A percentile compares a stretch with the other conserved stretches of the same genome.
phyloP scores from a whole-genome alignment of 2,113 vertebrate genomes.

The Trogon surrucura region DNA sequence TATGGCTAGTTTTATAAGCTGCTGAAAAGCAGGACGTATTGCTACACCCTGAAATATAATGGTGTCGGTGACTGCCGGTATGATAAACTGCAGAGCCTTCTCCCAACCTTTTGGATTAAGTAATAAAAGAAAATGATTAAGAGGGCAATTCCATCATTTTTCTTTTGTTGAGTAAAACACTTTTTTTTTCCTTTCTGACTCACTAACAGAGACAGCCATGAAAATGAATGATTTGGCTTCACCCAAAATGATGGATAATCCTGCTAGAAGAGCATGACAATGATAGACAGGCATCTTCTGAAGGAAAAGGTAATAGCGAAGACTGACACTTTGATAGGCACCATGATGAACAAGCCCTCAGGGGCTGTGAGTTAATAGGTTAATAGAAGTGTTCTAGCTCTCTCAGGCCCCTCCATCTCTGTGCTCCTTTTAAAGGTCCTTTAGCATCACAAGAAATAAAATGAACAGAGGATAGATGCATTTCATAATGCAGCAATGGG shows the following conservation, averaged over 20 bases:
- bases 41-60: constrained; percentile 51
- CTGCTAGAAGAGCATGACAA: constrained; percentile 46
- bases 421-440: not conserved
- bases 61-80: not conserved
- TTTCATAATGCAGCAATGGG: not conserved
- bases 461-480: not conserved
- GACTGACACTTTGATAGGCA: constrained; percentile 61
- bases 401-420: not conserved
- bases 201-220: not conserved
- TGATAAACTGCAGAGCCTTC: constrained; percentile 47
- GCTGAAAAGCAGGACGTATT: constrained; percentile 28
- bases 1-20: constrained; percentile 59
- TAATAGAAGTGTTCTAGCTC: constrained; percentile 10
- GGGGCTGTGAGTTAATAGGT: constrained; percentile 17
- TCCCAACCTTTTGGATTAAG: constrained; percentile 55
- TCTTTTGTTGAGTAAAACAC: constrained; percentile 28
- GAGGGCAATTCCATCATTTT: constrained; percentile 33
- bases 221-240: constrained; percentile 62
- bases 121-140: constrained; percentile 67
- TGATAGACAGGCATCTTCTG: constrained; percentile 61
- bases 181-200: not conserved
- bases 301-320: constrained; percentile 51
- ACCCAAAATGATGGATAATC: constrained; percentile 58
- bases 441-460: not conserved
- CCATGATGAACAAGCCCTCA: constrained; percentile 51